Conservation (phyloP, 2,888 invertebrate genomes). For the Lamellibrachia satsuma region DNA sequence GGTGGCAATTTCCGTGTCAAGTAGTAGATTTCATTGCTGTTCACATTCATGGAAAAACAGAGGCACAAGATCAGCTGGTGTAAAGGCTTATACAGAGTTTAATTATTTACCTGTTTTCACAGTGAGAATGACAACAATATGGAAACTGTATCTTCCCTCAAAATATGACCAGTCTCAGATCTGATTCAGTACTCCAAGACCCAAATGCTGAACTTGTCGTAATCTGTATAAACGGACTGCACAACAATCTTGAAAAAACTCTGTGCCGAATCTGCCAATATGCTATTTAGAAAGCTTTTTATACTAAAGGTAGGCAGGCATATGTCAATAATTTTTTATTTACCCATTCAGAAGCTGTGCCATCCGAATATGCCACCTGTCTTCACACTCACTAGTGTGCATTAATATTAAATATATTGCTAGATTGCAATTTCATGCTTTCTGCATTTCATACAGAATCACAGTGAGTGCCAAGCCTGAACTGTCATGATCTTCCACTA, state of each 20-base stretch:
- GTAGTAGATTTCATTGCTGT: background rate
- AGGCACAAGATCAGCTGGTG: background rate
- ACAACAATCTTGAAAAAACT: background rate
- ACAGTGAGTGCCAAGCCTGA: background rate
- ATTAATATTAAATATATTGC: too few species aligned
- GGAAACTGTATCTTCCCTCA: conserved; percentile 5
- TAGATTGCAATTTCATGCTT: too few species aligned
- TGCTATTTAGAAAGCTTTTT: too few species aligned
- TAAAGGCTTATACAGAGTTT: conserved; percentile 6
- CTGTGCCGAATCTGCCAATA: too few species aligned
- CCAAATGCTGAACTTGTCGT: background rate
- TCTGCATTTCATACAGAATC: too few species aligned
- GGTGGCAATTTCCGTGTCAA: background rate
- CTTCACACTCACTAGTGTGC: too few species aligned
- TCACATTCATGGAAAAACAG: background rate
- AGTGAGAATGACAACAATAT: background rate
- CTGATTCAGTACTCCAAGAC: background rate
- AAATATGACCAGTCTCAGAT: background rate
- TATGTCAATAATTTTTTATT: too few species aligned
- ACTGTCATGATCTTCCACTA: background rate
- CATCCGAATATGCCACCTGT: too few species aligned
- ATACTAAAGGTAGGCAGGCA: too few species aligned
- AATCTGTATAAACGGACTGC: background rate
- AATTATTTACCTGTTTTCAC: background rate
- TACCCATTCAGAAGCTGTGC: too few species aligned